Conservation (phyloP, 2,888 invertebrate species). For the Podabrus alpinus region DNA sequence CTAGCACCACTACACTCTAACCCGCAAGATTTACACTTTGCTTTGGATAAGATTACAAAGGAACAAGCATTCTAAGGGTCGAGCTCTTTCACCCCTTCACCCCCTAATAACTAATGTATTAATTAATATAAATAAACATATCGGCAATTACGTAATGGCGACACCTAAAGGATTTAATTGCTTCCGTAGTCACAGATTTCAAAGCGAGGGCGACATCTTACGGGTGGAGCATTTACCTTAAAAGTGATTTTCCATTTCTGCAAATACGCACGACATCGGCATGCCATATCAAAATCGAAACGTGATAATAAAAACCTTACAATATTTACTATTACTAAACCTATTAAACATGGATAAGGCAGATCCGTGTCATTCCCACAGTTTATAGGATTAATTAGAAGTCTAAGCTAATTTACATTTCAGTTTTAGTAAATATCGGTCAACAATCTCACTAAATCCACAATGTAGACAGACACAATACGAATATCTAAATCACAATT, state of each 20-base stretch:
- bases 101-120: neutral
- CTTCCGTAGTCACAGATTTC: neutral
- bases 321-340: neutral
- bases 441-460: neutral
- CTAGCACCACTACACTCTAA: slow-evolving; percentile 19
- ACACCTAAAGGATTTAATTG: neutral
- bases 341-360: neutral
- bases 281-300: neutral
- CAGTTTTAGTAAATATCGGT: slow-evolving; percentile 17
- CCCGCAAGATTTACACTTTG: slow-evolving; percentile 40
- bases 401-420: slow-evolving; percentile 15
- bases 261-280: neutral
- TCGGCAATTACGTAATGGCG: neutral
- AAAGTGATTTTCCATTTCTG: neutral
- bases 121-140: neutral
- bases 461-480: neutral
- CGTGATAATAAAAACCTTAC: neutral
- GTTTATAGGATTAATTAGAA: slow-evolving; percentile 24
- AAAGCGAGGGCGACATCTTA: neutral
- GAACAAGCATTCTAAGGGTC: slow-evolving; percentile 32
- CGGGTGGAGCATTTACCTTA: neutral
- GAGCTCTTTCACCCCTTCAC: slow-evolving; percentile 13
- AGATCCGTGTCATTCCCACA: slow-evolving; percentile 7
- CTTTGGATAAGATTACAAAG: slow-evolving; percentile 41
- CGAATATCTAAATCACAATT: neutral